phyloP scores from a whole-genome alignment of 2,797 vertebrate species.

The Sebastes cheni region DNA sequence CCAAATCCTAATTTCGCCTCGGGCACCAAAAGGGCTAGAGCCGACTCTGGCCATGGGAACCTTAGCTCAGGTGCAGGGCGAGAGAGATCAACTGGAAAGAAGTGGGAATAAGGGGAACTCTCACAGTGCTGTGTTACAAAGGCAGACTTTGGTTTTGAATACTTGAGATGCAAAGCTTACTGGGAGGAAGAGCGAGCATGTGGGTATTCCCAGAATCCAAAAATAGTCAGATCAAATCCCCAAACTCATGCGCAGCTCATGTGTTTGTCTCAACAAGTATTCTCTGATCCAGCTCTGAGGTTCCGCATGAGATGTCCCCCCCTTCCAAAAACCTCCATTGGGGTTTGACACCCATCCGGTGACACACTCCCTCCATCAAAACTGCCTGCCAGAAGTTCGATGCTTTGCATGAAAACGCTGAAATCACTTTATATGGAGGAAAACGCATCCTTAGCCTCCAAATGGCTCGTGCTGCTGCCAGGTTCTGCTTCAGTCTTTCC shows the following conservation, averaged over 20 bases:
- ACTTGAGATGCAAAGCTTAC: neutral
- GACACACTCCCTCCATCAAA: slow-evolving; percentile 52
- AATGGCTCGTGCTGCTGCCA: slow-evolving; percentile 45
- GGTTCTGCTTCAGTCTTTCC: slow-evolving; percentile 69
- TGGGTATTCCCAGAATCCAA: neutral
- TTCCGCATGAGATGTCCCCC: slow-evolving; percentile 9
- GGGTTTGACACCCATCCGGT: slow-evolving; percentile 32
- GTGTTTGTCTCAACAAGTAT: slow-evolving; percentile 1
- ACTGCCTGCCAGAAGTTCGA: slow-evolving; percentile 29
- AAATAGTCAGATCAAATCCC: slow-evolving; percentile 19
- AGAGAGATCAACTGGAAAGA: neutral
- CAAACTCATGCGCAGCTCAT: slow-evolving; percentile 13
- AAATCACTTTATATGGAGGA: slow-evolving; percentile 52
- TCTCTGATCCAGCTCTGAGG: slow-evolving; percentile 8
- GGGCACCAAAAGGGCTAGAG: too few relatives aligned
- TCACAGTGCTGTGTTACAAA: neutral
- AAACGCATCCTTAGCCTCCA: slow-evolving; percentile 47
- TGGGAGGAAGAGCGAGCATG: neutral
- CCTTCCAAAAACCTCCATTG: neutral
- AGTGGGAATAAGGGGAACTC: neutral
- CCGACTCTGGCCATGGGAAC: neutral
- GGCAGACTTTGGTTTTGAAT: neutral
- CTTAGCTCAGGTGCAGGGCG: neutral
- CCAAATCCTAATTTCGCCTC: too few relatives aligned
- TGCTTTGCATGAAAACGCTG: slow-evolving; percentile 36